Percentiles rank a stretch among this genome's conserved stretches.
Conservation (phyloP, 2,888 invertebrate genomes). For the Trilocha varians region DNA sequence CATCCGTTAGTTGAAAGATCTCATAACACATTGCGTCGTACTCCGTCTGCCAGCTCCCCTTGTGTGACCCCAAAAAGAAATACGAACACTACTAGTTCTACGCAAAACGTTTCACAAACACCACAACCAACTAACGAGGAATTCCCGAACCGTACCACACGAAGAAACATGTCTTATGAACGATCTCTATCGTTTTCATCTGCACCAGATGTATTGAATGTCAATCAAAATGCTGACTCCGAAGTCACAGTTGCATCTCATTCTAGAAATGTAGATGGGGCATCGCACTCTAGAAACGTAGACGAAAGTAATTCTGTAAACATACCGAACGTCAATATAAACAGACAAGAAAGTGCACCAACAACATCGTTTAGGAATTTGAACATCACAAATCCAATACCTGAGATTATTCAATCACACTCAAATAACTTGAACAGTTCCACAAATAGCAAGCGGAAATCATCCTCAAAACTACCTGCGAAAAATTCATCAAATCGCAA, state of each 20-base stretch:
- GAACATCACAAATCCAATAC: constrained; percentile 54
- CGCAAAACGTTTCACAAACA: constrained; percentile 18
- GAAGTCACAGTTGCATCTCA: constrained; percentile 22
- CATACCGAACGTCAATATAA: constrained; percentile 37
- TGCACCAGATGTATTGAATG: constrained; percentile 73
- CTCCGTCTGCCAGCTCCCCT: constrained; percentile 38
- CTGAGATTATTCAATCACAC: constrained; percentile 60
- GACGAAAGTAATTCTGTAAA: constrained; percentile 23
- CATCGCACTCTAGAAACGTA: constrained; percentile 30
- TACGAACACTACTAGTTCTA: constrained; percentile 32
- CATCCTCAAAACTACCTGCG: constrained; percentile 61
- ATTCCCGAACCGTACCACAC: constrained; percentile 22
- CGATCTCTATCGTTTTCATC: constrained; percentile 63
- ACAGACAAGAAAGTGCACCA: constrained; percentile 38
- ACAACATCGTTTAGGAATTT: constrained; percentile 47
- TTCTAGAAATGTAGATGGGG: too few relatives aligned
- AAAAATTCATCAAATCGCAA: constrained; percentile 55
- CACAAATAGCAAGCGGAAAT: constrained; percentile 51
- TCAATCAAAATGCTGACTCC: constrained; percentile 55
- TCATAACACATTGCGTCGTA: constrained; percentile 64
- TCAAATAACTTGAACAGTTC: constrained; percentile 55
- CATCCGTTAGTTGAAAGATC: constrained; percentile 70
- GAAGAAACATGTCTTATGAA: constrained; percentile 48
- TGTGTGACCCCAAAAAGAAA: constrained; percentile 51
- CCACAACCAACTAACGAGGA: constrained; percentile 26